Base-by-base conservation (phyloP, 1,140 invertebrate species). In the Coenobita brevimanus region DNA sequence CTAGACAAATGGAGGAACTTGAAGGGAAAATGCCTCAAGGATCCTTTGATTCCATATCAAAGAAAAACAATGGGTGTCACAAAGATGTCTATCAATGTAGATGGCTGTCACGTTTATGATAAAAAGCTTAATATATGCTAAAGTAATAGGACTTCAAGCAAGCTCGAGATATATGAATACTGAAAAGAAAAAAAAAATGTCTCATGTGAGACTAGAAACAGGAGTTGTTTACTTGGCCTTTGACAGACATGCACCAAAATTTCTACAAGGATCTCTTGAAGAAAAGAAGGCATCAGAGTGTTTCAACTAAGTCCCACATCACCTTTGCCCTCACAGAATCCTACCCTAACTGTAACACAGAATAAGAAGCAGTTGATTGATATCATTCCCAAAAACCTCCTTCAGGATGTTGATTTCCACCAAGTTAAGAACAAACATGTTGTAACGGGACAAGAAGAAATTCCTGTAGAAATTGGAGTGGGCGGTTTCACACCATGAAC, bases 341-440 rank as follows among this genome's bases (percentile, higher is more conserved):
- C 36, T 75, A 38, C 71, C 36, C 15, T 75, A 33, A 75, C 17
- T 38, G 71, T 36, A 75, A 75, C 27, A n/a, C n/a, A 75, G 71
- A 75, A 75, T 75, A 30, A 75, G 71, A 75, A 75, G 36, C 24
- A 75, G 36, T 30, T 75, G 71, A 30, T 75, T 30, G 71, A 75
- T 30, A 36, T 75, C n/a, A 15, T 75, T 75, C n/a, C 3, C 17
- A 75, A 36, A 75, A 38, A 8, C 27, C 36, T 75, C n/a, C n/a
- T n/a, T 38, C 71, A 36, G n/a, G 62, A 67, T 67, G 30, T 33
- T n/a, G 30, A 67, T 67, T 24, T 75, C 36, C 71, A 75, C 36
- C 24, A 75, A 75, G 13, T 33, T 75, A 24, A 38, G 36, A 75
- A 75, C 71, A 67, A 33, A 36, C 36, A 30, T 75, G 62, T 67